Evolutionary conservation across 2,113 vertebrate genomes (phyloP), one percentile per base, ranked within the genome.

Genomic region (Bambusicola thoracicus): DNA sequence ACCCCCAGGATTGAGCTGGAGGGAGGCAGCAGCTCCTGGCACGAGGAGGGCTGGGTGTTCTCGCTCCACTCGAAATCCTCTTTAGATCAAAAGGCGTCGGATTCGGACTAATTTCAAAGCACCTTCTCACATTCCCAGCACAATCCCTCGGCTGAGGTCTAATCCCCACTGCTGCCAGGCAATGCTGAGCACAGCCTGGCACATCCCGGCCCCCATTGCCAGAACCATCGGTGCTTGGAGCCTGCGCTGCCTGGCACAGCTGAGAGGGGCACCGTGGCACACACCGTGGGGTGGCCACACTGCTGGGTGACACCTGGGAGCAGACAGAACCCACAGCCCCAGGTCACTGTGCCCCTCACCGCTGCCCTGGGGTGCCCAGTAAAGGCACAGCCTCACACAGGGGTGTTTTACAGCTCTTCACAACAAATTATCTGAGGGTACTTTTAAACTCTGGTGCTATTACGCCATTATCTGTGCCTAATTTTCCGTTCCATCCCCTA

Each of bases 401-500:
- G 67, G 87, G 24, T 8, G 6, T 59, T 89, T 76, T 75, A 81
- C 56, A 73, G 46, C 73, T 82, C 46, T 56, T 94, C 36, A 38
- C 78, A 56, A 62, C 85, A 58, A 49, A 62, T 53, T 40, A 46
- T 44, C 8, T 24, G 79, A 81, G 88, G 70, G 12, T 19, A 21
- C 43, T 89, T 89, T 61, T 59, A 65, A 44, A 51, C 24, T 40
- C 79, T 10, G 2, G 5, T 15, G 24, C 69, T 32, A 4, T 58
- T 15, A 68, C 21, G 46, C 83, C 53, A 25, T 76, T 63, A 36
- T 70, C 55, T 55, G 44, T 65, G 75, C 87, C 84, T 87, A 74
- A 94, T 81, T 93, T 89, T 56, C 62, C 48, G 13, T 73, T 74
- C 81, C 63, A 38, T 44, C 36, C 73, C 85, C 84, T 55, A 56